Base-by-base conservation (phyloP, 2,888 invertebrate species). In the Pollenia amentaria region DNA sequence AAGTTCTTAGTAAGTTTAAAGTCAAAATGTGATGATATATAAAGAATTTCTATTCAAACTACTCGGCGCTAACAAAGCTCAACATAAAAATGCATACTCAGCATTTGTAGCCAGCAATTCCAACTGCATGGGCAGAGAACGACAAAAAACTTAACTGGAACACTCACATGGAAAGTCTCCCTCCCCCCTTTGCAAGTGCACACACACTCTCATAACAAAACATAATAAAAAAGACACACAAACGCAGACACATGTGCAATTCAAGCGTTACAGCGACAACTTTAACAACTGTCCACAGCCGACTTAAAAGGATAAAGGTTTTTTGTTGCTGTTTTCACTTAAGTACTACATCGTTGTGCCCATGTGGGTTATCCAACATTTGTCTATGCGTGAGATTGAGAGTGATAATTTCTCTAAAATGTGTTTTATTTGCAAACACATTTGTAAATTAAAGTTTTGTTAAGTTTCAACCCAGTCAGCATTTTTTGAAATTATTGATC, bases 1-100 rank as follows among this genome's bases (percentile, higher is more conserved):
- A 80, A 80, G 64, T 80, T 80, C 84, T 80, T 70, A 64, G 55
- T 40, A 42, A 55, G 46, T 85, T 73, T 73, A 78, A 76, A 84
- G 60, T 67, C 44, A 51, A 73, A 73, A 72, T 73, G 78, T 73
- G 65, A 72, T 78, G 78, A 73, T 72, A 57, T 57, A 57, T 53
- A 55, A 53, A 46, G 11, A 65, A 44, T 78, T 77, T 72, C 64
- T 65, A 51, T 78, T 72, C 55, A 65, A 67, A 51, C 51, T 21
- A 29, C 38, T 57, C 40, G 46, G 57, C 40, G 55, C 67, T 40
- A 51, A 42, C 48, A 78, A 57, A 84, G 60, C 46, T 44, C 53
- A 18, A 42, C 48, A 48, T 81, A 38, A 69, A 60, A 82, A 53
- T 60, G 51, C 53, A 62, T 46, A 16, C 60, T 62, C 21, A 76